Base-by-base conservation (phyloP, 2,888 invertebrate genomes). In the Pycnomerus fuliginosus region DNA sequence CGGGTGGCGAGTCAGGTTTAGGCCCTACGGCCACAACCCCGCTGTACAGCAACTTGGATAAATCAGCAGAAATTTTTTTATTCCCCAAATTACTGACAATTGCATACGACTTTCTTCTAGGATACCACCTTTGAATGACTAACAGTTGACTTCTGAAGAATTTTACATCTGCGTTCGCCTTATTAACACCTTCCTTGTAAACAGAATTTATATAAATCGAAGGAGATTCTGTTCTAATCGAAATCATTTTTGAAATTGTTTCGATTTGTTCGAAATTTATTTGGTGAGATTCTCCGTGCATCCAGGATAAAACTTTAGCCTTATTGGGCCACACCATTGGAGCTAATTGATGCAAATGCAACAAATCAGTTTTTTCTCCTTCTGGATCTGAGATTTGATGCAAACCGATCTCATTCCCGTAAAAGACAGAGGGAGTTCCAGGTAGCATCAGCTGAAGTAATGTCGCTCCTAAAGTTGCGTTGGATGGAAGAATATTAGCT, bases 351-450 rank as follows among this genome's bases (percentile, higher is more conserved):
- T 84, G 82, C 8, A 85, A 68, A 61, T 84, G 79, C 54, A 76
- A 75, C 22, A 79, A 74, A 58, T 80, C 80, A 48, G 75, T 74
- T 43, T 77, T 76, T 60, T 83, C 82, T 37, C 74, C 74, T 53
- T 80, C 75, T 3, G 78, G 72, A 57, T 80, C 79, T 25, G 74
- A 63, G 1, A 79, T 65, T 52, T 84, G 80, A 30, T 77, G 75
- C 53, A 90, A 73, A 1, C 85, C 86, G 48, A 94, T 83, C 76
- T 95, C 94, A 69, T 95, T 93, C 0, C 94, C 94, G 69, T 95
- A 95, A 71, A 93, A 91, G 57, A 93, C 82, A 55, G 83, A 87
- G 1, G 91, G 82, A 1, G 92, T 90, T 2, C 87, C 96, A 1
- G 94, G 94, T 23, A 96, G 74, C 73, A 87, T 82, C 65, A 93